Evolutionary conservation across 2,888 invertebrate species (phyloP).

Genomic region (Anthrax anthrax): DNA sequence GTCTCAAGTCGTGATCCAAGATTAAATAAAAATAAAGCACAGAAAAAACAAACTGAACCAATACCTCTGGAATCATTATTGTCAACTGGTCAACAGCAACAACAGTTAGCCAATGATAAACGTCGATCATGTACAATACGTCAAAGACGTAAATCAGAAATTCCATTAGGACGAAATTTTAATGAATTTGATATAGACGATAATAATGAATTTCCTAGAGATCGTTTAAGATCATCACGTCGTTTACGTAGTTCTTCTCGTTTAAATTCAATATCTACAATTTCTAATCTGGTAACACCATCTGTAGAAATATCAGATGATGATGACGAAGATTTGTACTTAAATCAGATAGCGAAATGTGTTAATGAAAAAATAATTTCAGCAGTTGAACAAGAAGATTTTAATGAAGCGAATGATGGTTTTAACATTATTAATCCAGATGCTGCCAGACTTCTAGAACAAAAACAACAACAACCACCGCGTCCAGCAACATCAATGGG

Average conservation of each 20-base stretch:
- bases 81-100: too few relatives aligned
- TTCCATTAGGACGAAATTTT: background rate
- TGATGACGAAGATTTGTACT: slow-evolving; percentile 18
- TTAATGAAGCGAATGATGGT: slow-evolving; percentile 29
- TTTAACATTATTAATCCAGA: slow-evolving; percentile 21
- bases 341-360: slow-evolving; percentile 32
- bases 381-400: slow-evolving; percentile 28
- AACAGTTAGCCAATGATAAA: background rate
- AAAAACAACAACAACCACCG: slow-evolving; percentile 4
- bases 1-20: slow-evolving; percentile 29
- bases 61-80: background rate
- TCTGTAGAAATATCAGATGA: slow-evolving; percentile 5
- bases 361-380: slow-evolving; percentile 33
- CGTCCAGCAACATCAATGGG: slow-evolving; percentile 31
- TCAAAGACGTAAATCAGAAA: slow-evolving; percentile 3
- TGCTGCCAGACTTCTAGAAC: background rate
- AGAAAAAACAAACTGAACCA: slow-evolving; percentile 19
- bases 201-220: background rate
- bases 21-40: slow-evolving; percentile 26
- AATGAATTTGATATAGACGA: background rate
- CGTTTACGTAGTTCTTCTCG: background rate
- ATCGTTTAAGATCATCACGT: slow-evolving; percentile 3
- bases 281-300: background rate
- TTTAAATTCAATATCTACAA: background rate
- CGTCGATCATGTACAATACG: background rate